A percentile compares a stretch with the other conserved stretches of the same genome.
Conservation (phyloP, 1,140 invertebrate genomes). For the Harpegnathos saltator region DNA sequence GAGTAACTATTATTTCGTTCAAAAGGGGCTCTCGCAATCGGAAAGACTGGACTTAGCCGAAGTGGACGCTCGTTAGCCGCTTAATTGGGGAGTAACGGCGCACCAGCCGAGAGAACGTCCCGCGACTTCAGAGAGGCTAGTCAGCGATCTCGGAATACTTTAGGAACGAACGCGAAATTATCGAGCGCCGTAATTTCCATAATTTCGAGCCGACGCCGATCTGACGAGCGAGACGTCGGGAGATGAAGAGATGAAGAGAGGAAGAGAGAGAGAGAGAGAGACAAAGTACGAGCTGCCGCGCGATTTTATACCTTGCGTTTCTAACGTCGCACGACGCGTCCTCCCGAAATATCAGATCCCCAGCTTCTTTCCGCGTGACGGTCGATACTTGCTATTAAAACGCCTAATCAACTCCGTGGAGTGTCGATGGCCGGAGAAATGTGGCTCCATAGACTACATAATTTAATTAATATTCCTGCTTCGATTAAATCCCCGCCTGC, state of each 20-base stretch:
- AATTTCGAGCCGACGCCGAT: too few relatives aligned
- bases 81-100: slow-evolving; percentile 65
- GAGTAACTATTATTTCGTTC: slow-evolving; percentile 77
- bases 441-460: slow-evolving; percentile 55
- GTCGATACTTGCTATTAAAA: slow-evolving; percentile 34
- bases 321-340: neutral
- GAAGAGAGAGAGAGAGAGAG: too few relatives aligned
- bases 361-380: neutral
- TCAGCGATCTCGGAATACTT: neutral
- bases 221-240: too few relatives aligned
- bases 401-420: slow-evolving; percentile 12
- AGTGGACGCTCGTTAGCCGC: slow-evolving; percentile 41
- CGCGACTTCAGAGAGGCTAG: neutral
- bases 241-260: too few relatives aligned
- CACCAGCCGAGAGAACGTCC: slow-evolving; percentile 19
- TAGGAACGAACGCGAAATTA: neutral
- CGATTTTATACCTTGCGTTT: too few relatives aligned
- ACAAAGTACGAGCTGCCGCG: too few relatives aligned
- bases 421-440: slow-evolving; percentile 30
- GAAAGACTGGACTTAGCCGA: slow-evolving; percentile 63
- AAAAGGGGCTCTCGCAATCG: slow-evolving; percentile 39
- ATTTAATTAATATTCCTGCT: slow-evolving; percentile 75
- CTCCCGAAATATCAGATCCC: neutral
- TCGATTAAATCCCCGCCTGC: slow-evolving; percentile 68
- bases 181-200: neutral